Conservation (phyloP, 2,888 invertebrate species). For the Lutraria lutraria region DNA sequence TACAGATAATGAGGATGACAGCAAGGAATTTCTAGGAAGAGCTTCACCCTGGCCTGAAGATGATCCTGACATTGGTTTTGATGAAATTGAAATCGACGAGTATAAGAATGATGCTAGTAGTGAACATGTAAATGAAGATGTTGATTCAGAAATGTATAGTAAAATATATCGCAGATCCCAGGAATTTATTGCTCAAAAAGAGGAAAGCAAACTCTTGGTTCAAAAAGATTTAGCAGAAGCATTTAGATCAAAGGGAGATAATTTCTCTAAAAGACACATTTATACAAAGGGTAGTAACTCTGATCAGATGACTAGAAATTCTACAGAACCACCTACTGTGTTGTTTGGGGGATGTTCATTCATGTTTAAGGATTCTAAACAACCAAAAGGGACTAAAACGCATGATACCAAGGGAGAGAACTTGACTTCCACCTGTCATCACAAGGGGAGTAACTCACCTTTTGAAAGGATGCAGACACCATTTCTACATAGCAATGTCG, state of each 20-base stretch:
- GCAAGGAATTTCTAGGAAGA: conserved; percentile 13
- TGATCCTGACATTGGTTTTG: not conserved
- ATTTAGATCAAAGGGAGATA: not conserved
- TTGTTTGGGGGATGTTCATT: not conserved
- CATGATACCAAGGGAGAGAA: not conserved
- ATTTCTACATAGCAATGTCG: not conserved
- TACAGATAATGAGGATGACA: conserved; percentile 18
- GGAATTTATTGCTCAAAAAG: not conserved
- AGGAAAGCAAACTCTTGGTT: not conserved
- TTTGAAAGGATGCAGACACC: not conserved
- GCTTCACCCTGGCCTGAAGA: conserved; percentile 40
- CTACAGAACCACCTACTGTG: not conserved
- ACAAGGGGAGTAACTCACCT: not conserved
- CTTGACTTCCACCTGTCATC: not conserved
- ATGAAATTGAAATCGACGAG: not conserved
- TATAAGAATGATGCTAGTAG: not conserved
- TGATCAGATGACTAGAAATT: not conserved
- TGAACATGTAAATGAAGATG: not conserved
- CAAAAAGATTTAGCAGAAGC: not conserved
- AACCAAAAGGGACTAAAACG: not conserved
- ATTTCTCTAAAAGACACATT: not conserved
- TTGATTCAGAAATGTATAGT: not conserved
- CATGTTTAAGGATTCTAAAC: not conserved
- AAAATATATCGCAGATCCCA: not conserved
- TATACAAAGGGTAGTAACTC: conserved; percentile 22